Conservation (phyloP, 2,113 vertebrate species). For the Chauna torquata region DNA sequence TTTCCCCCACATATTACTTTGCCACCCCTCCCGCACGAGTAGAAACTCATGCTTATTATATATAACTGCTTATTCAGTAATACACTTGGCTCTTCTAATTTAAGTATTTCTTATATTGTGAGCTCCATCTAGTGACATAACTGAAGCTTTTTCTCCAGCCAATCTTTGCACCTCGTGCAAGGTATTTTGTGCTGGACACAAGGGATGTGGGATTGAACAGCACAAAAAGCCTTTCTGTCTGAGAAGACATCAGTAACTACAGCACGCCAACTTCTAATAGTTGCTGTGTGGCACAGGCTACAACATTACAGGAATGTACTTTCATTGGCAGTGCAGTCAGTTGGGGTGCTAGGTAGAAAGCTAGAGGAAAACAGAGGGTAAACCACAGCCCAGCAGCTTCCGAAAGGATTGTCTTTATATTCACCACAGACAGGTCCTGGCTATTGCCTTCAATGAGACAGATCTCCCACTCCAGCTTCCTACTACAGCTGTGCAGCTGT, state of each 20-base stretch:
- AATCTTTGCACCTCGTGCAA: background rate
- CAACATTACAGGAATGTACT: background rate
- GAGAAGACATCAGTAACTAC: background rate
- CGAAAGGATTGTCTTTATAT: background rate
- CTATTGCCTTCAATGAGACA: background rate
- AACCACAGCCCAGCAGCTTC: background rate
- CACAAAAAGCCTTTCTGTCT: background rate
- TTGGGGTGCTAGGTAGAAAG: background rate
- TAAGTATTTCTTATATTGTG: background rate
- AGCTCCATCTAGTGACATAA: slow-evolving; percentile 55
- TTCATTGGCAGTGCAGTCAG: background rate
- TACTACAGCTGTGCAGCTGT: too few relatives aligned
- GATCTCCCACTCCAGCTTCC: background rate
- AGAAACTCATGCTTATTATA: too few relatives aligned
- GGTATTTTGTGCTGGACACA: background rate
- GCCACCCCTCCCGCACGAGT: background rate
- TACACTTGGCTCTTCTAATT: background rate
- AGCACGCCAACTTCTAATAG: background rate
- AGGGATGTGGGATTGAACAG: background rate
- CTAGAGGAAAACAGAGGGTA: background rate
- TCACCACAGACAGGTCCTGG: background rate
- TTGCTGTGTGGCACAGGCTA: background rate
- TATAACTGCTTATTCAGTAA: background rate
- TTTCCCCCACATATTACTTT: background rate
- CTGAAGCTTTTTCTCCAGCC: background rate